Evolutionary conservation across 2,113 vertebrate genomes (phyloP), one percentile per base, ranked within the genome.

Genomic region (Tragelaphus buxtoni): DNA sequence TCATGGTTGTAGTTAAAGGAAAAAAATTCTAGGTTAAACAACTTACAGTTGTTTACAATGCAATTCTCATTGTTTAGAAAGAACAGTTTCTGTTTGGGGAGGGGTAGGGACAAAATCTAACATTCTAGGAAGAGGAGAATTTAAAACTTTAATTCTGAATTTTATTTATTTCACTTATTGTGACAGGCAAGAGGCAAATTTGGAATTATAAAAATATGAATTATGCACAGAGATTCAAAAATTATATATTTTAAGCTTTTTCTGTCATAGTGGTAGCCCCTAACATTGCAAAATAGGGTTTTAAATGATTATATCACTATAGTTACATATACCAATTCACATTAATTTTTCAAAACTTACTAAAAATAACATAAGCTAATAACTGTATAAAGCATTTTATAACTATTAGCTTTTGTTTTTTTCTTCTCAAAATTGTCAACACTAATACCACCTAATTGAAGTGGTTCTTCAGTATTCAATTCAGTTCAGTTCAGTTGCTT

Each of bases 81-180:
- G 13, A 39, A 74, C 4, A 97, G 91, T 84, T 80, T 72, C 39
- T 94, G 2, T 32, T 82, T 81, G 69, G 11, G 35, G 63, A 16
- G 26, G 58, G 97, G 85, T 45, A 17, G 95, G 87, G 39, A 13
- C 7, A 77, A 39, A 93, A 51, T 95, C 11, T 45, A 96, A 85
- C 16, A 56, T 17, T 88, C 30, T 45, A 55, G 24, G 3, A 17
- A 90, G 91, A 74, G 30, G 11, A 74, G 8, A 32, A 30, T 18
- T 84, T 49, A 85, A 95, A 65, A 69, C 7, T 49, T 76, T 53
- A 26, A 86, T 76, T 72, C 35, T 24, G 32, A 83, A 39, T 94
- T 56, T 51, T 86, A 16, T 60, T 60, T 10, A 39, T 77, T 51
- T 30, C 7, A 90, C 0, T 76, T 80, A 85, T 7, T 47, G 1